Conservation (phyloP, 2,797 vertebrate genomes). For the Amniataba percoides region DNA sequence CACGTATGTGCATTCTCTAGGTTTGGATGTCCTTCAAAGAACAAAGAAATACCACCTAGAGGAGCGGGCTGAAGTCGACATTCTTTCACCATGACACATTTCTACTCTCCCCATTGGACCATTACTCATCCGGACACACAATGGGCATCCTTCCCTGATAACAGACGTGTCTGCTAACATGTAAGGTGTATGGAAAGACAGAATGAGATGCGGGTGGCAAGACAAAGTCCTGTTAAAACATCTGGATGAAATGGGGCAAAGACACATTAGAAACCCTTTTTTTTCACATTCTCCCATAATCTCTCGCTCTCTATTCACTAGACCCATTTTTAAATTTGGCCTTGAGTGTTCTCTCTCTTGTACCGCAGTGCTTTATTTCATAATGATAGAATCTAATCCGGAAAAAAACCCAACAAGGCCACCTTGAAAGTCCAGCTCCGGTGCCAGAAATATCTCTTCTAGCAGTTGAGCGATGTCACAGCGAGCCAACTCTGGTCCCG, state of each 20-base stretch:
- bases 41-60: slow-evolving; percentile 64
- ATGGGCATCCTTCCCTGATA: slow-evolving; percentile 73
- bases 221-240: slow-evolving; percentile 60
- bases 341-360: slow-evolving; percentile 44
- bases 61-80: slow-evolving; percentile 59
- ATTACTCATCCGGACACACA: slow-evolving; percentile 77
- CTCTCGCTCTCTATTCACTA: slow-evolving; percentile 18
- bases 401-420: slow-evolving; percentile 50
- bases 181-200: slow-evolving; percentile 74
- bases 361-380: slow-evolving; percentile 55
- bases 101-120: slow-evolving; percentile 51
- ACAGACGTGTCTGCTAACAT: slow-evolving; percentile 72
- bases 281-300: slow-evolving; percentile 46
- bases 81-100: slow-evolving; percentile 74
- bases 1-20: slow-evolving; percentile 44
- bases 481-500: slow-evolving; percentile 51
- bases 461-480: slow-evolving; percentile 63
- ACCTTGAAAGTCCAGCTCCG: slow-evolving; percentile 53
- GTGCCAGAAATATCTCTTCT: slow-evolving; percentile 58
- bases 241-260: slow-evolving; percentile 68
- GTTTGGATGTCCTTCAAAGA: slow-evolving; percentile 53
- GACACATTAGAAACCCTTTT: slow-evolving; percentile 31
- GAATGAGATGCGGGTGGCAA: slow-evolving; percentile 64
- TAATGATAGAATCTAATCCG: slow-evolving; percentile 59
- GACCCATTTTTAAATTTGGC: slow-evolving; percentile 55